phyloP scores from a whole-genome alignment of 2,113 vertebrate species.

The Dromas ardeola region DNA sequence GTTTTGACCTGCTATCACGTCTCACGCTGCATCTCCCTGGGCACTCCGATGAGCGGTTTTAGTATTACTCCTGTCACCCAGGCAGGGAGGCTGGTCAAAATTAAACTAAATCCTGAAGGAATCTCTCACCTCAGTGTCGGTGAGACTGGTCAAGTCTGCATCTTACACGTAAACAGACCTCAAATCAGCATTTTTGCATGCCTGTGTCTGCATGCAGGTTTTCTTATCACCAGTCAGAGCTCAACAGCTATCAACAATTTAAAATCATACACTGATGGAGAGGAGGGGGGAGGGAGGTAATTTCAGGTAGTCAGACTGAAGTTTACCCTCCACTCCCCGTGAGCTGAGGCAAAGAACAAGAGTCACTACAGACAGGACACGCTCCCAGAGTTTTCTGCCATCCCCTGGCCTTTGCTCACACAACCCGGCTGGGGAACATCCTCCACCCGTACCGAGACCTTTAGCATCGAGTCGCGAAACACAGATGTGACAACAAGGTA shows the following conservation, averaged over 20 bases:
- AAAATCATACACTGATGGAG: background rate
- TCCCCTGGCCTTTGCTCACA: background rate
- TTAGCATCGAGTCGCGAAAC: background rate
- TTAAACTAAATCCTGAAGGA: background rate
- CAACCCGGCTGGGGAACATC: background rate
- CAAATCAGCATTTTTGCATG: background rate
- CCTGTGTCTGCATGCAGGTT: background rate
- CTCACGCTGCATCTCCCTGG: background rate
- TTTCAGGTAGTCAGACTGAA: conserved; percentile 34
- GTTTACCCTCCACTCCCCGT: background rate
- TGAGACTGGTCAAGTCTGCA: background rate
- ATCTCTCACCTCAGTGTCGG: background rate
- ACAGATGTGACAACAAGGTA: background rate
- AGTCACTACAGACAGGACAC: background rate
- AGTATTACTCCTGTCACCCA: background rate
- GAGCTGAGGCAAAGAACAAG: conserved; percentile 6
- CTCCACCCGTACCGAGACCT: background rate
- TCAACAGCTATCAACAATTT: background rate
- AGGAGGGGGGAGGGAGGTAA: background rate
- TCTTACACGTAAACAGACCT: background rate
- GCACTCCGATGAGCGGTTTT: background rate
- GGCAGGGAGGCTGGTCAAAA: background rate
- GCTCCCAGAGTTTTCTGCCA: background rate
- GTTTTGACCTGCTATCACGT: background rate
- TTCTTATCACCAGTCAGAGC: background rate